Evolutionary conservation across 2,113 vertebrate species (phyloP).

Genomic region (Tachysurus fulvidraco): DNA sequence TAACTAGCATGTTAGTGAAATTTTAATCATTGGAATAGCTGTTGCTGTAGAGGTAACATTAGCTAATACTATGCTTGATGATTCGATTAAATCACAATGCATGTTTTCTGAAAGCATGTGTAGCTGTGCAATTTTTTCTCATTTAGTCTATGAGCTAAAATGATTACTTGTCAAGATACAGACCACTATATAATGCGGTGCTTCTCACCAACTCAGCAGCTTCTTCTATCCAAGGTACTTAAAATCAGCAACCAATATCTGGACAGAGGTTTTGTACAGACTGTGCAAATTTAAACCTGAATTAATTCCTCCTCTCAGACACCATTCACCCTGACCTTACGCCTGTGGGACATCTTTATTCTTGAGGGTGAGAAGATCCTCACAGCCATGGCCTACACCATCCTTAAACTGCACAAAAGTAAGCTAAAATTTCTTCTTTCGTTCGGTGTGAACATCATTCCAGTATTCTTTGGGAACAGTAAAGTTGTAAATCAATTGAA

Average conservation of each 20-base stretch:
- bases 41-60: not conserved
- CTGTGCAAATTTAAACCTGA: not conserved
- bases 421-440: slow-evolving; percentile 52
- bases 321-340: slow-evolving; percentile 82
- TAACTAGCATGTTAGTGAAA: not conserved
- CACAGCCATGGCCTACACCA: slow-evolving; percentile 82
- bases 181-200: not conserved
- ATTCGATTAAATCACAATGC: not conserved
- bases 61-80: not conserved
- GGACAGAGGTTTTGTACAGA: not conserved
- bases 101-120: not conserved
- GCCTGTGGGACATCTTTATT: slow-evolving; percentile 86
- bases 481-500: not conserved
- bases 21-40: not conserved
- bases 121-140: not conserved
- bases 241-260: not conserved
- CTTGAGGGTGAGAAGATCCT: slow-evolving; percentile 82
- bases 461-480: not conserved
- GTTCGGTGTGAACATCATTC: not conserved
- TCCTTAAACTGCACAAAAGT: slow-evolving; percentile 85
- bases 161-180: not conserved
- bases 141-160: not conserved
- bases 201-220: not conserved
- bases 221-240: not conserved
- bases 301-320: slow-evolving; percentile 66